Base-by-base conservation (phyloP, 1,140 invertebrate genomes). In the Nebria ingens region DNA sequence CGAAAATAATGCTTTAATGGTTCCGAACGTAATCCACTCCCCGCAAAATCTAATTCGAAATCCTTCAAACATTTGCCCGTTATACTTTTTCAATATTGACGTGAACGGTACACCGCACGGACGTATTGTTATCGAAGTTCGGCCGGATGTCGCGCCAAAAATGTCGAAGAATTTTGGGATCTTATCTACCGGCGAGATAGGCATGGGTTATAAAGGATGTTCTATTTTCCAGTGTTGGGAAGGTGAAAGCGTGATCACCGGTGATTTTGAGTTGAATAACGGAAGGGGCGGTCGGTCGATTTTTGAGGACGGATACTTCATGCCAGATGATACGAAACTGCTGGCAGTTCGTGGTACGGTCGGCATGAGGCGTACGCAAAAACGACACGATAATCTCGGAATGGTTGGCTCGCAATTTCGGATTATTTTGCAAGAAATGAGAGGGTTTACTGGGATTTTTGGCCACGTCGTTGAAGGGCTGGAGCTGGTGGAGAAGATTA, bases 121-220 rank as follows among this genome's bases (percentile, higher is more conserved):
- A 0, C 75, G 89, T 15, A 80, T 93, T 52, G 79, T 92, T 2
- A 85, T 92, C 59, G 87, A 95, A 74, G 83, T 93, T 6, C 80
- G 87, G 59, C 82, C 82, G 4, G 87, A 94, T 70, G 81, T 84
- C 2, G 90, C 90, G 2, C 93, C 93, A 2, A 90, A 86, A 65
- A 96, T 95, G 79, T 85, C 87, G 19, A 87, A 90, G 67, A 96
- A 96, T 71, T 96, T 95, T 70, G 79, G 82, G 56, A 77, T 84
- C 1, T 72, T 96, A 2, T 81, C 86, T 11, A 88, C 85, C 0
- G 87, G 89, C 1, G 87, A 91, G 61, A 76, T 82, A 19, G 88
- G 88, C 11, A 78, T 85, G 54, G 84, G 86, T 21, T 90, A 89
- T 64, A 85, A 85, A 57, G 86, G 86, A 12, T 90, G 87, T 68